Evolutionary conservation across 2,797 vertebrate genomes (phyloP), one percentile per base, ranked within the genome.

Genomic region (Lagocephalus sceleratus): DNA sequence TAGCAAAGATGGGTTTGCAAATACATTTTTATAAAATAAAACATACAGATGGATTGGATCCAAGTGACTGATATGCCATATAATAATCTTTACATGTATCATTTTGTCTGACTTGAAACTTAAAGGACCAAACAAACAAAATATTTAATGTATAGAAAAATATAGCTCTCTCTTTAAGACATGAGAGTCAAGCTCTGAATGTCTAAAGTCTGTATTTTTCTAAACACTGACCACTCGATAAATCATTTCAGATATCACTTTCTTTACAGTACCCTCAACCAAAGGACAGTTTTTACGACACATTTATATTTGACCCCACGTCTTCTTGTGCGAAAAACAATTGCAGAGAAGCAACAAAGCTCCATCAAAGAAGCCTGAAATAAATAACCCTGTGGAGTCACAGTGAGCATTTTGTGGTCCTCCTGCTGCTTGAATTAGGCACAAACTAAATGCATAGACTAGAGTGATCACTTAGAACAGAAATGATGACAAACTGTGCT

Each of bases 361-460:
- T 20, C n/a, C 19, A 21, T 48, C 25, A 50, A 22, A 41, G 12
- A 48, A 54, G 45, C 39, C 50, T 57, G 51, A 51, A 58, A 15
- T 26, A 42, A 44, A 19, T 23, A 21, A 68, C 11, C 51, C 21
- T 11, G 23, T 51, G 42, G 48, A 47, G 25, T 17, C 48, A 43
- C 25, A 42, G 17, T 46, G 20, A 40, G 20, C 25, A 46, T 22
- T 6, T 54, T 26, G 23, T 45, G 40, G 29, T 46, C 46, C 40
- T 61, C 21, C 23, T 25, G 46, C 23, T 45, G 47, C 57, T 67
- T 41, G 53, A 61, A 60, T 68, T 45, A 75, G 71, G 68, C 64
- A 82, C 66, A 60, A 66, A 60, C 60, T 54, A 49, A 67, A 79
- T 83, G 79, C 74, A 80, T 73, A 79, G 59, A 64, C 63, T 61